Evolutionary conservation across 2,888 invertebrate species (phyloP), one percentile per base, ranked within the genome.

Genomic region (Exocentrus adspersus): DNA sequence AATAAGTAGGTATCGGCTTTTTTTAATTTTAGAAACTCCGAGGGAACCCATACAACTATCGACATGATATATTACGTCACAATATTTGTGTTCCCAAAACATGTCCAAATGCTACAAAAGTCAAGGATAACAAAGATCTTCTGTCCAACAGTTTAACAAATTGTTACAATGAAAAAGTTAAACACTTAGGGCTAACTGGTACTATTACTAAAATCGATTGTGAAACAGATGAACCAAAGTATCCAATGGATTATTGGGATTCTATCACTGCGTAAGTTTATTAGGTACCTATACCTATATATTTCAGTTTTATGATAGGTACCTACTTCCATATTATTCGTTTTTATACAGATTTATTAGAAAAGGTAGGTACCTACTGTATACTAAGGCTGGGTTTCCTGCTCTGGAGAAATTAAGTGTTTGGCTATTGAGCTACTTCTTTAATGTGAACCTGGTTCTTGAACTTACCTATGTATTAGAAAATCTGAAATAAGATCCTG

Each of bases 61-160:
- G 72, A 42, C 78, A 78, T 37, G 76, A 76, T 58, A 28, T 58
- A 10, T 66, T 78, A 14, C 62, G 77, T 37, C 75, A 77, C 51
- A 75, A 75, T 17, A 71, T 78, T 51, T 78, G 78, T 53, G 58
- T 78, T 5, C 69, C 71, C n/a, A 46, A 62, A 10, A 69, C 72
- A 12, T 79, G 78, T 64, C 73, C 75, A 1, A 67, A 60, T 16
- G 24, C 24, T 19, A 48, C 45, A 14, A 41, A 20, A 28, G 58
- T 2, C 2, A 7, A 10, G 2, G 43, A 16, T 9, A 37, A 60
- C 20, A 3, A 70, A 12, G 9, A 30, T 1, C 24, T 14, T 9
- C 10, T 51, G 1, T 16, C 43, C 37, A 1, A 51, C 28, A 57
- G 60, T 20, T 51, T 77, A 16, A 62, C 63, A 5, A 50, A 68